Base-by-base conservation (phyloP, 2,797 vertebrate genomes). In the Anomalospiza imberbis region DNA sequence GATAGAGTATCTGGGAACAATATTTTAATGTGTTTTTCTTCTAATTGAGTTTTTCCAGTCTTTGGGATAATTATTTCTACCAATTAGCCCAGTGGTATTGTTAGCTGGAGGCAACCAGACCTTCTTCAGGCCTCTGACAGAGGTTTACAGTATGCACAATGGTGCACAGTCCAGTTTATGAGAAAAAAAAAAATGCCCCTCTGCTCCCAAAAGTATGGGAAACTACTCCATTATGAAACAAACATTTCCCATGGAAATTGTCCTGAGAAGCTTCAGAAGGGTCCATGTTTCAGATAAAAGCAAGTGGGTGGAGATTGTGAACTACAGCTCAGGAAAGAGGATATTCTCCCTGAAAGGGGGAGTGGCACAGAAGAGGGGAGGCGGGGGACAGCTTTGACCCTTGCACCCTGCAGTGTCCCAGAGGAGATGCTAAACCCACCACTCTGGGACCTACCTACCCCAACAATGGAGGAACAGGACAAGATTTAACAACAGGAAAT, bases 31-130 rank as follows among this genome's bases (percentile, higher is more conserved):
- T 74, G 67, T 17, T 94, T 95, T 95, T 53, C 81, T 94, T 94
- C 91, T 97, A 95, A 97, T 97, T 96, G 95, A 93, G 65, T 92
- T 94, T 97, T 96, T 95, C 63, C 91, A 96, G 68, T 12, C 29
- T 96, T 97, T 95, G 68, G 85, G 90, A 87, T 96, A 97, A 96
- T 97, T 97, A 95, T 96, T 96, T 92, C 95, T 95, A 94, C 95
- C 96, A 97, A 97, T 97, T 97, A 97, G 92, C 85, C 94, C 67
- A 44, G 60, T 78, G 91, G 93, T 93, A 96, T 96, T 96, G 95
- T 97, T 96, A 92, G 54, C 73, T 91, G 67, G 71, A 91, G 85
- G 94, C 82, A 92, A 95, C 71, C 0, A 17, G 82, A 90, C 89
- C 95, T 92, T 65, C 96, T 82, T 92, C 89, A 91, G 87, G 66